Evolutionary conservation across 2,113 vertebrate species (phyloP), one percentile per base, ranked within the genome.

Genomic region (Sinosuthora webbiana): DNA sequence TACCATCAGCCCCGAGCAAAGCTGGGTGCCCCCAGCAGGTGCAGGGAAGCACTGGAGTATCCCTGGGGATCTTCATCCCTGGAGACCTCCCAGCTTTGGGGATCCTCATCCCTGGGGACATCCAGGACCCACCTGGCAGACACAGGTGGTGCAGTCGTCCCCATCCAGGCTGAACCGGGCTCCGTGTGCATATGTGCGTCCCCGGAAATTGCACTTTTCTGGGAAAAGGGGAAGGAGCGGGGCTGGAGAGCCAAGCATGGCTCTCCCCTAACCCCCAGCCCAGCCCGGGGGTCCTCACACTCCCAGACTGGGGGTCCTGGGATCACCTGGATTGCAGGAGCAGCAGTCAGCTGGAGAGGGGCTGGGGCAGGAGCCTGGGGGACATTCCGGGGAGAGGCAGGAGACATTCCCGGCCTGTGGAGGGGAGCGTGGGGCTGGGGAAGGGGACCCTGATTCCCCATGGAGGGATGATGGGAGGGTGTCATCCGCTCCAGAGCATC

Each of bases 381-480:
- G 96, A 49, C 98, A 98, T 78, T 98, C 97, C 0, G 97, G 98
- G 37, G 97, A 96, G 68, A 98, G 97, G 76, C 98, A 98, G 55
- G 98, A 98, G 74, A 98, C 56, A 7, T 98, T 98, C 23, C 98
- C 98, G 0, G 96, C 97, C 98, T 98, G 59, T 1, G 35, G 83
- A n/a, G 45, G 25, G 19, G 60, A 45, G 18, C 0, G 0, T 1
- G 28, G 49, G 47, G 37, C 6, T 52, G 37, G 37, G 77, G 64
- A 16, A 1, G 33, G 18, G 67, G 47, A n/a, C 15, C 15, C 44
- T 20, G 37, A 15, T 50, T 60, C 62, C 11, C 35, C 59, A 5
- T 0, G 35, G 25, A 41, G 15, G 49, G 35, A 16, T 11, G 5
- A 14, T 3, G 24, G 21, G 3, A 6, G 71, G 23, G 15, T 14